Conservation (phyloP, 1,140 invertebrate genomes). For the Gryon sp. region DNA sequence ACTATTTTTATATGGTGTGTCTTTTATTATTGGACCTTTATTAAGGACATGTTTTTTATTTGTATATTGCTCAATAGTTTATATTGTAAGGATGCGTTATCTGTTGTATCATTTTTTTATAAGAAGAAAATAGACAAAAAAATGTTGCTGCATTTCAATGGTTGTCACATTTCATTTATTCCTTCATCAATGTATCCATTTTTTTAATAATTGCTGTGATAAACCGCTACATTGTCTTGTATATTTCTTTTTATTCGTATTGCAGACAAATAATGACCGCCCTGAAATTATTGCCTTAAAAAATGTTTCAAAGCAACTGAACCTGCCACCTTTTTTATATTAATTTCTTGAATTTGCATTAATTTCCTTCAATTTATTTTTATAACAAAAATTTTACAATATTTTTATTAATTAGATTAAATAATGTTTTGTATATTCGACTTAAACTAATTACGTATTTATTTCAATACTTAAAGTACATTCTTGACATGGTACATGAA, state of each 20-base stretch:
- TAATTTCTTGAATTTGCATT: not conserved
- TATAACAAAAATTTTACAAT: not conserved
- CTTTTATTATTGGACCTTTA: constrained; percentile 77
- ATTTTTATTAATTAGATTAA: not conserved
- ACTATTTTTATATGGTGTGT: constrained; percentile 68
- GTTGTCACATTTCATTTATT: too few relatives aligned
- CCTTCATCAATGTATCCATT: too few relatives aligned
- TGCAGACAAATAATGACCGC: too few relatives aligned
- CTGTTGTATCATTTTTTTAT: constrained; percentile 80
- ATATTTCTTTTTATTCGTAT: constrained; percentile 26
- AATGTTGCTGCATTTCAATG: constrained; percentile 79
- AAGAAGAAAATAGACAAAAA: constrained; percentile 78
- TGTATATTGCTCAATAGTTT: constrained; percentile 80
- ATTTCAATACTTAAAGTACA: constrained; percentile 84
- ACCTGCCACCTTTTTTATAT: too few relatives aligned
- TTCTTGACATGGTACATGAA: constrained; percentile 82
- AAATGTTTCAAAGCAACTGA: too few relatives aligned
- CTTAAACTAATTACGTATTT: constrained; percentile 69
- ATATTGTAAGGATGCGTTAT: constrained; percentile 80
- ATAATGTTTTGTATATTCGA: not conserved
- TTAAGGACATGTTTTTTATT: constrained; percentile 77
- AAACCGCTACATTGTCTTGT: constrained; percentile 8
- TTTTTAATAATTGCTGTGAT: too few relatives aligned
- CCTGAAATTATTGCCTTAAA: too few relatives aligned
- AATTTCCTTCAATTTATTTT: not conserved